Base-by-base conservation (phyloP, 2,113 vertebrate species). In the Melanotaenia duboulayi region DNA sequence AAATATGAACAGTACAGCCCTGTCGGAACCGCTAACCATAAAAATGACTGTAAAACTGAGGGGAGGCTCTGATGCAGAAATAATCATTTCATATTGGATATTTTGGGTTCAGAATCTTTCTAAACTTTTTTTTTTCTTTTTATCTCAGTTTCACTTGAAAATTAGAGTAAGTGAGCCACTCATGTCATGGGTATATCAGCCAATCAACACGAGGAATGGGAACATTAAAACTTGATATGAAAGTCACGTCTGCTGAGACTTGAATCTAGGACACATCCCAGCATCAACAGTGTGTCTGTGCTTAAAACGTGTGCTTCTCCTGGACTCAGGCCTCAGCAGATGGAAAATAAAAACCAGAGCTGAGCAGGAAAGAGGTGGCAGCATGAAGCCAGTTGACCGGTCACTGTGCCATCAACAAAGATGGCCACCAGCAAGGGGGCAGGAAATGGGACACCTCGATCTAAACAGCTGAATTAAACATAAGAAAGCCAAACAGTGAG, bases 391-490 rank as follows among this genome's bases (percentile, higher is more conserved):
- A 7, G 39, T 20, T 32, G 54, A 11, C 13, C 7, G 13, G 61
- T 20, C 22, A 4, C 51, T 0, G 17, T 28, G 74, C 63, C 72
- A 65, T 24, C 24, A 1, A 60, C 78, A 69, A 81, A 77, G 61
- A 83, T 77, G 80, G 74, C 71, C 20, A 7, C 48, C 80, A 32
- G 59, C 46, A 19, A 19, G 14, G 57, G 17, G 52, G 37, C 52
- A 60, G 68, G 80, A 89, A 89, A 89, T 7, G 55, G 46, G 86
- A 91, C 73, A 85, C 87, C 73, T 69, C 23, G 0, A 28, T 71
- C 22, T 35, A 56, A 48, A 67, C 39, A 48, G 2, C 35, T 87
- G 83, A 89, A 91, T 91, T 78, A 89, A 87, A 81, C 57, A 89
- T 88, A 83, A 90, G 66, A 6, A 14, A 22, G 17, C 52, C 56